A percentile compares a stretch with the other conserved stretches of the same genome.
phyloP scores from a whole-genome alignment of 2,888 invertebrate species.

The Poecilus cupreus region DNA sequence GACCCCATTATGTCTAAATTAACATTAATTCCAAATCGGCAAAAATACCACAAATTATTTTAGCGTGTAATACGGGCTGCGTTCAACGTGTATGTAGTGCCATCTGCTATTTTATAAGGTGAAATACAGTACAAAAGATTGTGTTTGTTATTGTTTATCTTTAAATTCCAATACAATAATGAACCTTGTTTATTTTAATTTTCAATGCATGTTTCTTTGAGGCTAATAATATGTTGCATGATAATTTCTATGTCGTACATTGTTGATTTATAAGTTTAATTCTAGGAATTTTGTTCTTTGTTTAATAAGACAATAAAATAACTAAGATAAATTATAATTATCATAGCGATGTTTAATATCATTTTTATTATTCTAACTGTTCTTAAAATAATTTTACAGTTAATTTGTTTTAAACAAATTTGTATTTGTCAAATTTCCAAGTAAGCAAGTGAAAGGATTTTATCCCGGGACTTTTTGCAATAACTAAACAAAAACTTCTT shows the following conservation, averaged over 20 bases:
- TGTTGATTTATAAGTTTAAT: neutral
- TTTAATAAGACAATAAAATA: neutral
- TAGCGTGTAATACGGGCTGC: too few species aligned
- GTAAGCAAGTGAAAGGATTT: neutral
- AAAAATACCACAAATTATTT: too few species aligned
- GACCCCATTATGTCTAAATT: too few species aligned
- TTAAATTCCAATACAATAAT: neutral
- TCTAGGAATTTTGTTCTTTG: neutral
- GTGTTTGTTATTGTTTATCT: neutral
- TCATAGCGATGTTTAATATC: neutral
- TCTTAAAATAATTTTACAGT: neutral
- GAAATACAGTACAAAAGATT: too few species aligned
- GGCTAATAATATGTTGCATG: neutral
- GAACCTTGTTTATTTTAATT: neutral
- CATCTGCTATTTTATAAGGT: too few species aligned
- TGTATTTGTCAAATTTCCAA: neutral
- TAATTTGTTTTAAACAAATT: neutral
- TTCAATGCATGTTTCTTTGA: neutral
- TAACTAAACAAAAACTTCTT: neutral
- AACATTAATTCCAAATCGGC: too few species aligned
- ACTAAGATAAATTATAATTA: neutral
- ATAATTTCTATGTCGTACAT: constrained; percentile 1
- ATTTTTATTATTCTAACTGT: neutral
- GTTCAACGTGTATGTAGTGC: too few species aligned
- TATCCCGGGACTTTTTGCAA: neutral